These are phyloP conservation scores for Phataginus tricuspis DNA, from an alignment of 2,797 vertebrate species.

Conservation along the genomic window DNA sequence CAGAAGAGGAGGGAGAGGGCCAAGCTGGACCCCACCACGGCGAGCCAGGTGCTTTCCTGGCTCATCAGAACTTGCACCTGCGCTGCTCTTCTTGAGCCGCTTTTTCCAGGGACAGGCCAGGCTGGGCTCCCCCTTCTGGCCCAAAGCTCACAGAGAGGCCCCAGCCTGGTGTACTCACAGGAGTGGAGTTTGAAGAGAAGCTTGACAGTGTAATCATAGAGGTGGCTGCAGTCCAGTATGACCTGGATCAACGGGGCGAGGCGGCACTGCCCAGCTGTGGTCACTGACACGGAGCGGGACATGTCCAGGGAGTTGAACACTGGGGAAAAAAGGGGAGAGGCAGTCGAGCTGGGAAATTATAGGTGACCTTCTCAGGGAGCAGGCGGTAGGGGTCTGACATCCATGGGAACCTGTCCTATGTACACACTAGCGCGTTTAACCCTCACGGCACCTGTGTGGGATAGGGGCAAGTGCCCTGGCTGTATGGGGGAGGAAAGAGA, in stretches of 20 bases:
- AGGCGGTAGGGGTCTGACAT: not conserved
- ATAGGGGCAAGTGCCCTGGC: not conserved
- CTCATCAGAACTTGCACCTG: not conserved
- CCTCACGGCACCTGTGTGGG: rapidly evolving
- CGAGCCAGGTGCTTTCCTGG: not conserved
- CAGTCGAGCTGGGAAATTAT: rapidly evolving
- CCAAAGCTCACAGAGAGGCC: not conserved
- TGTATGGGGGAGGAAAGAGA: not conserved
- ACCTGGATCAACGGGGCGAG: conserved; percentile 97
- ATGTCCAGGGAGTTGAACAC: conserved; percentile 98
- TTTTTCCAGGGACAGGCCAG: not conserved
- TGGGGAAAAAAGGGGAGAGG: conserved; percentile 67
- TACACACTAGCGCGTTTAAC: not conserved
- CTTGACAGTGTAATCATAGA: conserved; percentile 98
- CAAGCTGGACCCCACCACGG: not conserved
- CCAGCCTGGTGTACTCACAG: conserved; percentile 89
- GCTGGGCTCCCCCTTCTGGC: not conserved
- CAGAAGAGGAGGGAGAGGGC: not conserved
- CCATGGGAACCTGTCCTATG: not conserved
- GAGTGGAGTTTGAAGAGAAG: conserved; percentile 99
- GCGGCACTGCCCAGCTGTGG: conserved; percentile 96
- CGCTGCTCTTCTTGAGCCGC: not conserved
- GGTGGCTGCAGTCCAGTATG: conserved; percentile 96
- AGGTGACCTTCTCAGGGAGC: not conserved
- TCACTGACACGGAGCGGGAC: conserved; percentile 97